Evolutionary conservation across 2,797 vertebrate genomes (phyloP), one percentile per base, ranked within the genome.

Genomic region (Pelochelys cantorii): DNA sequence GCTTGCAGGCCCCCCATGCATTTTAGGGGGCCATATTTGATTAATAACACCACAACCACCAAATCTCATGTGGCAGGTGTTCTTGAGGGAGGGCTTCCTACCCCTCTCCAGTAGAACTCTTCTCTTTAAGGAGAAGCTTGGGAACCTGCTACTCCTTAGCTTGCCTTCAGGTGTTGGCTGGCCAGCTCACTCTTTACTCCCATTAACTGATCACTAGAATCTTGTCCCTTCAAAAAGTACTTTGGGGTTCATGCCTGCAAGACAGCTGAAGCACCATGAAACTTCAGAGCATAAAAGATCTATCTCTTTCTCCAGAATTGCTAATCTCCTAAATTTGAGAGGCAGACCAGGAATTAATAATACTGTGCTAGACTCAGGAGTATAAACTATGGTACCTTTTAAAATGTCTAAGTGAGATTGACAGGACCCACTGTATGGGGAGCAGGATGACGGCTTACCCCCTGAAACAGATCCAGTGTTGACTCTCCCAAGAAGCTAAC

Each of bases 201-300:
- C 52, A n/a, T 1, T 53, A 17, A 34, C 54, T 60, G 59, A 37
- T 29, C 82, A 11, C 9, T 29, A 53, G 5, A 42, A 1, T 65
- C 57, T 59, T 1, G 0, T 14, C 29, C 1, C 53, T 3, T 3
- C 0, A 0, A 42, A 48, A 79, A 20, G 20, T 22, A 5, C 48
- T 34, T 0, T n/a, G 2, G 12, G 22, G 56, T 20, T 48, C 20
- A 2, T 0, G 25, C 7, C 57, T 55, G 48, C 1, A 52, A 5
- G 84, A 14, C 27, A 3, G 57, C 10, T 81, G 7, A 14, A n/a
- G 25, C n/a, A 0, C 4, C 15, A 1, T 18, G 8, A 77, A 59
- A 71, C 25, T 3, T 14, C 0, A 27, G 14, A 22, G 31, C 78
- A 54, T 42, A 8, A 68, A 3, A 71, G 85, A 75, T 83, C 59